phyloP scores from a whole-genome alignment of 2,797 vertebrate species.

The Eremophila alpestris region DNA sequence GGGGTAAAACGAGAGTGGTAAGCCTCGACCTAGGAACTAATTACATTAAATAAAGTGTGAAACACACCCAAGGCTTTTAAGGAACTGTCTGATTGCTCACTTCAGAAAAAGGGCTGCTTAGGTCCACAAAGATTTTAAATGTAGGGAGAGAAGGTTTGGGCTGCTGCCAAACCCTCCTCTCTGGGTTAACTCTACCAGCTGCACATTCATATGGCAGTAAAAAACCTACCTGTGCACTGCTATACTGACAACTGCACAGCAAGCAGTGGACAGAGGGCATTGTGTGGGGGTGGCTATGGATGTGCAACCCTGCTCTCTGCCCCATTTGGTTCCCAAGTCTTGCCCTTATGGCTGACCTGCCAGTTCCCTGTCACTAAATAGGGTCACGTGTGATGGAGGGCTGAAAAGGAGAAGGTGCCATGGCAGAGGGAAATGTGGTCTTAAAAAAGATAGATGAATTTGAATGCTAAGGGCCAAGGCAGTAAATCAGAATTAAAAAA shows the following conservation, averaged over 20 bases:
- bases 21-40: slow-evolving; percentile 1
- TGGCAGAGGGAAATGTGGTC: background rate
- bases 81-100: background rate
- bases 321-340: background rate
- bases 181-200: background rate
- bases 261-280: background rate
- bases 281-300: rapidly evolving
- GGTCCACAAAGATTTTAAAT: background rate
- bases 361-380: background rate
- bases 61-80: background rate
- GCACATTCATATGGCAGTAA: background rate
- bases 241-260: rapidly evolving
- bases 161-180: background rate
- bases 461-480: background rate
- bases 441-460: background rate
- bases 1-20: background rate
- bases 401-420: background rate
- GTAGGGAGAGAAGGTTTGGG: background rate
- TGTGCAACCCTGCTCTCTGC: background rate
- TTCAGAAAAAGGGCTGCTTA: background rate
- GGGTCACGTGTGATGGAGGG: background rate
- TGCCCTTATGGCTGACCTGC: background rate
- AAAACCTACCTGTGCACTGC: background rate
- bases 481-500: background rate
- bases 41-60: background rate